Percentiles rank a stretch among this genome's conserved stretches.
Conservation (phyloP, 2,888 invertebrate species). For the Drosophila bunnanda region DNA sequence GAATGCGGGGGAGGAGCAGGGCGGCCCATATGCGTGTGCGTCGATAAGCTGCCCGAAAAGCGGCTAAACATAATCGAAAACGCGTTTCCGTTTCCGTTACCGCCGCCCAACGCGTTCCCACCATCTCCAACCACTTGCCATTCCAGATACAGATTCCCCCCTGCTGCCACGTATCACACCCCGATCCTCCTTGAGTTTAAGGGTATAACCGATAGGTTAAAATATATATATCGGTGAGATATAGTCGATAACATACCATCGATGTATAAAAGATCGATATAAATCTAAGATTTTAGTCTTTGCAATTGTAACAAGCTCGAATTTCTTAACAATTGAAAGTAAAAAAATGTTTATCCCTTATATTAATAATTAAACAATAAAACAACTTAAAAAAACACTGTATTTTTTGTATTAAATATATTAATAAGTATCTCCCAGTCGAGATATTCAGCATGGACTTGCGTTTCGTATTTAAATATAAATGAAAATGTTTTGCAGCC, state of each 20-base stretch:
- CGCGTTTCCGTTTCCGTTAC: conserved; percentile 59
- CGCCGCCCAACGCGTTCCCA: background rate
- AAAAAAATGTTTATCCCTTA: too few species aligned
- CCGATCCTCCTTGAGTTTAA: background rate
- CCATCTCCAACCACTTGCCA: background rate
- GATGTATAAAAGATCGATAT: background rate
- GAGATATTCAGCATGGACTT: background rate
- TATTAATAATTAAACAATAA: too few species aligned
- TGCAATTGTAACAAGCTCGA: too few species aligned
- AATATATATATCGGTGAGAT: background rate
- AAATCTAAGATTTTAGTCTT: background rate
- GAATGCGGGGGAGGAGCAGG: conserved; percentile 23
- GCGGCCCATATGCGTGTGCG: conserved; percentile 63
- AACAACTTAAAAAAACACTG: too few species aligned
- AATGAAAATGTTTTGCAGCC: conserved; percentile 79
- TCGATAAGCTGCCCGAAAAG: conserved; percentile 72
- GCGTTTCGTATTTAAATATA: conserved; percentile 71
- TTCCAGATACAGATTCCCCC: conserved; percentile 11
- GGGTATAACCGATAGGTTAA: background rate
- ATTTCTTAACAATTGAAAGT: too few species aligned
- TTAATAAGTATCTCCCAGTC: background rate
- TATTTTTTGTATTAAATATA: background rate
- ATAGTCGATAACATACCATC: background rate
- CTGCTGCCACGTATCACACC: conserved; percentile 2
- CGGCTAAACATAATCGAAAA: conserved; percentile 79